Evolutionary conservation across 2,113 vertebrate genomes (phyloP).

Genomic region (Xenopus laevis): DNA sequence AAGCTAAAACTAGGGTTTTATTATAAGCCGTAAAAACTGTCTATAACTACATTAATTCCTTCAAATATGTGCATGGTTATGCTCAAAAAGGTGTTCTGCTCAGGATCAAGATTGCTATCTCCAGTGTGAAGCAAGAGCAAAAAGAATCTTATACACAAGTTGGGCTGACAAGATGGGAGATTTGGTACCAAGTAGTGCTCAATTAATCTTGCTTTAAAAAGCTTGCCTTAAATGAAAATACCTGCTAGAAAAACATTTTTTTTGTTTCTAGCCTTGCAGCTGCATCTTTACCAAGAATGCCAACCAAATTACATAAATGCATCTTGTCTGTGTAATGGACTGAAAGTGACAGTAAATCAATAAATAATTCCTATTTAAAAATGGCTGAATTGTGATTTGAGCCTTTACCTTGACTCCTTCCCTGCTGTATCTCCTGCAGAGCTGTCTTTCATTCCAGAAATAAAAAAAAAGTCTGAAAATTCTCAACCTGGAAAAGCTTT

Average conservation of each 20-base stretch:
- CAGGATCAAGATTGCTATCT: conserved; percentile 3
- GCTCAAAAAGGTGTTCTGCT: neutral
- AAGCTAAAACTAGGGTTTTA: conserved; percentile 30
- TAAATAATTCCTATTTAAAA: conserved; percentile 48
- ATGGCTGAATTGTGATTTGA: conserved; percentile 36
- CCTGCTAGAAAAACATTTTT: neutral
- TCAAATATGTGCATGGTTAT: conserved; percentile 7
- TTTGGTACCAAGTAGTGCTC: neutral
- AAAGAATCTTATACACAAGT: neutral
- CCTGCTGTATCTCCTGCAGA: conserved; percentile 8
- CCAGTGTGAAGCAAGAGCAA: neutral
- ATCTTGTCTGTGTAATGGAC: conserved; percentile 48
- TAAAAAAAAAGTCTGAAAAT: neutral
- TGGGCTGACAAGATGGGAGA: neutral
- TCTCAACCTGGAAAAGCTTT: neutral
- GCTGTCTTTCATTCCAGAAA: conserved; percentile 13
- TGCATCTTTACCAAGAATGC: conserved; percentile 11
- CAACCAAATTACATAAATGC: conserved; percentile 47
- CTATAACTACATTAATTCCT: conserved; percentile 6
- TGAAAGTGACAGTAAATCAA: conserved; percentile 51
- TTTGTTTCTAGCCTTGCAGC: conserved; percentile 5
- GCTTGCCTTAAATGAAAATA: too few relatives aligned
- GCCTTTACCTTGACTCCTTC: neutral
- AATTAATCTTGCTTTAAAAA: too few relatives aligned
- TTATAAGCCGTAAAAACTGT: conserved; percentile 26